Base-by-base conservation (phyloP, 2,888 invertebrate species). In the Electrophaes corylata region DNA sequence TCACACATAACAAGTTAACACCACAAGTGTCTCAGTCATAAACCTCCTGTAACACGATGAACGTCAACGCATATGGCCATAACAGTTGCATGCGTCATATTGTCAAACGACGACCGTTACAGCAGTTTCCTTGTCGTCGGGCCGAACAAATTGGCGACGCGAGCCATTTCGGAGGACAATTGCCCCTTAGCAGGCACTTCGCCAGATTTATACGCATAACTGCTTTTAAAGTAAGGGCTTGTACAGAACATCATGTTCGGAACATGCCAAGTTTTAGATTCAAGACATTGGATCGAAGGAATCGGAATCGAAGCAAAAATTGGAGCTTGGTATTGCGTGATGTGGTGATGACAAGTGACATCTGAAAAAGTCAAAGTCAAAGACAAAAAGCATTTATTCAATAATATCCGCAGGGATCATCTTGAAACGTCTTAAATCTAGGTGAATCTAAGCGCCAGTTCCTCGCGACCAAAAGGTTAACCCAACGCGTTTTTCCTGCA, bases 191-290 rank as follows among this genome's bases (percentile, higher is more conserved):
- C 57, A 57, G 62, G 49, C 51, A 52, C 37, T 62, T 48, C 49
- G 59, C 59, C 61, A 61, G 61, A 61, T 57, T 61, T 58, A 50
- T 56, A 40, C 43, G 16, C 47, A 35, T 56, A 47, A 56, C 48
- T 56, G 50, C 56, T 47, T 53, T 53, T 46, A 49, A 19, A 50
- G 44, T 49, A 29, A 33, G 20, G 40, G 57, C 33, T 11, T 41
- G 47, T 44, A 6, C 40, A 45, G 39, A 40, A 48, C 26, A 20
- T 23, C 6, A 5, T 23, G n/a, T n/a, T n/a, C n/a, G n/a, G n/a
- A n/a, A n/a, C n/a, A n/a, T n/a, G n/a, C n/a, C n/a, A n/a, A n/a
- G n/a, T n/a, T n/a, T n/a, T n/a, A n/a, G n/a, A n/a, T n/a, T n/a
- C n/a, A n/a, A n/a, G n/a, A n/a, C n/a, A n/a, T n/a, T n/a, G n/a